A percentile compares a stretch with the other conserved stretches of the same genome.
Conservation (phyloP, 1,140 invertebrate species). For the Dysdera silvatica region DNA sequence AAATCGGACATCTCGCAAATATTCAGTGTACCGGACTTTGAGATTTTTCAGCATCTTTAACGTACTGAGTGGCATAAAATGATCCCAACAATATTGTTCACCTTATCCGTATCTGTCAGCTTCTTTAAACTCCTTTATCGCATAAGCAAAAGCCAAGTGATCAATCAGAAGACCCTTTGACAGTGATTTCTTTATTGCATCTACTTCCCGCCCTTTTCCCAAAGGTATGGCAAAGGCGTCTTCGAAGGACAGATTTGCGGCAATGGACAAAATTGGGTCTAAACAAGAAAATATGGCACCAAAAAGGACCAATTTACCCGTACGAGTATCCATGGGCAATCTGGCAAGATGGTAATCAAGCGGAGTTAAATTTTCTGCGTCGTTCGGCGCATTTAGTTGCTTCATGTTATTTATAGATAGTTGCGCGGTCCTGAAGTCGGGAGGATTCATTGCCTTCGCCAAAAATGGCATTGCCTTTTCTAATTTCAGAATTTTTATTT, state of each 20-base stretch:
- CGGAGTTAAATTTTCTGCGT: constrained; percentile 68
- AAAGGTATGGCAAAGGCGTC: constrained; percentile 75
- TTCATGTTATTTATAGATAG: constrained; percentile 50
- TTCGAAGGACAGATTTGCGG: constrained; percentile 76
- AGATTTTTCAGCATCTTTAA: no score
- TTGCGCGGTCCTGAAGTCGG: constrained; percentile 54
- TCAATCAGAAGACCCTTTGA: no score
- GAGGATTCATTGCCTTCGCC: constrained; percentile 62
- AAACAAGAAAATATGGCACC: constrained; percentile 78
- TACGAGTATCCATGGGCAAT: constrained; percentile 73
- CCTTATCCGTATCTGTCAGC: no score
- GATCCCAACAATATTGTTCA: no score
- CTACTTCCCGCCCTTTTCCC: no score
- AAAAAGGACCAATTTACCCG: constrained; percentile 82
- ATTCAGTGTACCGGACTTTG: no score
- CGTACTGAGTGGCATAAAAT: no score
- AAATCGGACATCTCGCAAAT: no score
- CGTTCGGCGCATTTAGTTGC: constrained; percentile 62
- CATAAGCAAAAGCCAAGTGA: no score
- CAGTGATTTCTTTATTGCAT: no score
- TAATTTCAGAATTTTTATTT: constrained; percentile 64
- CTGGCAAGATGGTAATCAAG: constrained; percentile 79
- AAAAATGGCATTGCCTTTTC: constrained; percentile 61
- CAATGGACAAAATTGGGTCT: constrained; percentile 75
- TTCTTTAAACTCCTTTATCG: no score